These are phyloP conservation scores for Mylabris sibirica DNA, from an alignment of 2,888 invertebrate species.

Conservation along the genomic window DNA sequence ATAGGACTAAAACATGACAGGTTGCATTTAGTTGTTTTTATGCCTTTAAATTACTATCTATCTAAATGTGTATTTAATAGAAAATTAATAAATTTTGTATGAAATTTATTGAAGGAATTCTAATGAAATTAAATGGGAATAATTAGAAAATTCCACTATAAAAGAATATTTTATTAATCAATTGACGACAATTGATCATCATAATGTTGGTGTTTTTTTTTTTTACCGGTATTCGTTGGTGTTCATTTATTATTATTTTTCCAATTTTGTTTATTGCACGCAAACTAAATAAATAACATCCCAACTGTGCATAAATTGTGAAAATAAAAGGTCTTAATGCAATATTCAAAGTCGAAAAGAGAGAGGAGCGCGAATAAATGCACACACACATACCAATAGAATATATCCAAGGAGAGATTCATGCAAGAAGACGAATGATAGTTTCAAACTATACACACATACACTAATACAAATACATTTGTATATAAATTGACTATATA, in stretches of 20 bases:
- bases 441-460: slow-evolving; percentile 22
- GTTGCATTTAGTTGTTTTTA: slow-evolving; percentile 5
- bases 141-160: no score
- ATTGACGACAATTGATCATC: neutral
- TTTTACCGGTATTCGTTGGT: neutral
- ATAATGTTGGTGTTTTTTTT: neutral
- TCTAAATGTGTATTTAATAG: neutral
- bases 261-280: slow-evolving; percentile 43
- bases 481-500: slow-evolving; percentile 44
- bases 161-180: neutral
- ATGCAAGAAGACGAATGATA: slow-evolving; percentile 56
- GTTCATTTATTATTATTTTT: slow-evolving; percentile 14
- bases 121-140: no score
- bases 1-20: slow-evolving; percentile 8
- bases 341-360: slow-evolving; percentile 55
- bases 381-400: slow-evolving; percentile 40
- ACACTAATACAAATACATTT: slow-evolving; percentile 38
- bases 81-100: neutral
- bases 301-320: slow-evolving; percentile 49
- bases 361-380: slow-evolving; percentile 50
- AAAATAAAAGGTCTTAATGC: slow-evolving; percentile 49
- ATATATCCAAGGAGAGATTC: slow-evolving; percentile 44
- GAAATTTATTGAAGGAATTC: no score
- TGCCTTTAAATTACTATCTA: neutral
- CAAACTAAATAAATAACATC: slow-evolving; percentile 51